Percentiles rank a stretch among this genome's conserved stretches.
Evolutionary conservation across 2,888 invertebrate genomes (phyloP).

Genomic region (Cybosia mesomella): DNA sequence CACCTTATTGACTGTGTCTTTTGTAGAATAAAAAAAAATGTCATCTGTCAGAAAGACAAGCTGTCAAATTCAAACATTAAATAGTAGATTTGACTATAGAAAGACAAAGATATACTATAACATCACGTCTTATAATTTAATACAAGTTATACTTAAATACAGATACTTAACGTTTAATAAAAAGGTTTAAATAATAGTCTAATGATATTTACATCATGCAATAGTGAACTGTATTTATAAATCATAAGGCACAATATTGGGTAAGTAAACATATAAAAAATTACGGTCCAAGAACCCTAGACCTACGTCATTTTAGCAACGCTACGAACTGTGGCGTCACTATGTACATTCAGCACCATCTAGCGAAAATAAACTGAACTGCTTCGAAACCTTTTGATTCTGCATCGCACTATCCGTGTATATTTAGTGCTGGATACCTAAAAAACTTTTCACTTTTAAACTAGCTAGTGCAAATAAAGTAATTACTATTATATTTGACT

Average conservation of each 20-base stretch:
- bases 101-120: too few relatives aligned
- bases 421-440: background rate
- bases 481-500: too few relatives aligned
- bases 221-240: slow-evolving; percentile 9
- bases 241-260: slow-evolving; percentile 25
- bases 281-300: background rate
- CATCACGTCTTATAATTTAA: background rate
- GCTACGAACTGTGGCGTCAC: too few relatives aligned
- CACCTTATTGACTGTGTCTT: too few relatives aligned
- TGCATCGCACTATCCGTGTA: background rate
- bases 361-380: background rate
- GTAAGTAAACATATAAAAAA: background rate
- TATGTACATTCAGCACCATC: background rate
- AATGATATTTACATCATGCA: slow-evolving; percentile 10
- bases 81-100: background rate
- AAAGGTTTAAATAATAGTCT: background rate
- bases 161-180: background rate
- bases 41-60: background rate
- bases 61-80: background rate
- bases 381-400: background rate
- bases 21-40: background rate
- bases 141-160: background rate
- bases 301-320: background rate
- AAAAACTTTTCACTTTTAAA: too few relatives aligned
- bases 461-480: too few relatives aligned